Percentiles rank a stretch among this genome's conserved stretches.
These are phyloP conservation scores for Spermophilus dauricus DNA, from an alignment of 2,113 vertebrate species.

Conservation along the genomic window DNA sequence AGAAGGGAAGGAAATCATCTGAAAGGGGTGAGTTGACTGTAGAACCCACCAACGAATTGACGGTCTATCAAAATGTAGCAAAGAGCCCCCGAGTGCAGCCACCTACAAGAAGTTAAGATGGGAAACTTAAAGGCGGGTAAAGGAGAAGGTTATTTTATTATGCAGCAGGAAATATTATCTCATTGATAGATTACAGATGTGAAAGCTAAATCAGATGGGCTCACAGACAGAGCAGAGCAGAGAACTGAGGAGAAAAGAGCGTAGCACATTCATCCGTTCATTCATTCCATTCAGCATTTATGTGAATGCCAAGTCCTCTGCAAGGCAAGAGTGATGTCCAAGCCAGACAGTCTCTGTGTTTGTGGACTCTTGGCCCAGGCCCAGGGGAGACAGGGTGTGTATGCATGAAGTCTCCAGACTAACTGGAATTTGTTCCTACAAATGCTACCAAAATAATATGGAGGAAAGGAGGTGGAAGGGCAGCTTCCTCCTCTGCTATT, in stretches of 20 bases:
- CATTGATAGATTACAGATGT: background rate
- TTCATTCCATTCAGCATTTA: background rate
- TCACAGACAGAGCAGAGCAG: background rate
- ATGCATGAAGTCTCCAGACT: background rate
- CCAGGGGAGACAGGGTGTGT: background rate
- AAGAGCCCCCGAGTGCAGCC: background rate
- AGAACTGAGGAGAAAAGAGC: background rate
- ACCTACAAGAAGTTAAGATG: background rate
- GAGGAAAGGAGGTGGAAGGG: background rate
- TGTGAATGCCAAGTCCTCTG: background rate
- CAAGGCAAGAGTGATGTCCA: background rate
- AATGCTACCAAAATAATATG: background rate
- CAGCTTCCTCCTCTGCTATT: background rate
- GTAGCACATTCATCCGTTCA: background rate
- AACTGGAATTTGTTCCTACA: background rate
- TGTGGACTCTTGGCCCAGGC: background rate
- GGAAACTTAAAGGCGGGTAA: background rate
- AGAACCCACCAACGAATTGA: background rate
- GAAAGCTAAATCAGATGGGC: background rate
- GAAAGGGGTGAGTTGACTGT: background rate
- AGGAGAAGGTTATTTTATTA: no score
- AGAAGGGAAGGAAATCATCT: background rate
- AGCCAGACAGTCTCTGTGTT: background rate
- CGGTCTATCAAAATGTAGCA: background rate
- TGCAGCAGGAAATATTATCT: background rate